phyloP scores from a whole-genome alignment of 1,140 invertebrate species.

The Hetaerina americana region DNA sequence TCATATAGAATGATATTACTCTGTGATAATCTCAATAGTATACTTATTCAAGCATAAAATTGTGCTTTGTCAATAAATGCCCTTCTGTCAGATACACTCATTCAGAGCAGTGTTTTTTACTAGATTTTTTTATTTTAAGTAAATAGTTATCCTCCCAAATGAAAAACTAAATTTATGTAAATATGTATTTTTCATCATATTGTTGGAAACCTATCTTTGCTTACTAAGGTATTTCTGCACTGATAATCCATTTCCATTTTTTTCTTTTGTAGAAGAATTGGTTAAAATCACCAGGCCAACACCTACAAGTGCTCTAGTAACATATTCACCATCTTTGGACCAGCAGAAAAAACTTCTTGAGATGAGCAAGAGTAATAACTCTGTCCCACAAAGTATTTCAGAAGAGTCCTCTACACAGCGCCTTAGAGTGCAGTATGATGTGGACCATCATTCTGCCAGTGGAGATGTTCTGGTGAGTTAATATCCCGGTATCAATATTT shows the following conservation, averaged over 20 bases:
- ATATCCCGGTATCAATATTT: too few relatives aligned
- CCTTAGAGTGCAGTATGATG: background rate
- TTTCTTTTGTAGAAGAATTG: background rate
- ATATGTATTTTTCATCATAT: too few relatives aligned
- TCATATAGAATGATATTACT: too few relatives aligned
- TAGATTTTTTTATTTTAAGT: too few relatives aligned
- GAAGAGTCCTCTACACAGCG: background rate
- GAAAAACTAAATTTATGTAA: too few relatives aligned
- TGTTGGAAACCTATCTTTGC: too few relatives aligned
- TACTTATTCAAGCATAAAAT: too few relatives aligned
- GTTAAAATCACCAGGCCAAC: background rate
- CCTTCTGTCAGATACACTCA: too few relatives aligned
- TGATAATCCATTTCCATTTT: background rate
- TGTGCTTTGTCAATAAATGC: too few relatives aligned
- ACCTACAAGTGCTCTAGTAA: background rate
- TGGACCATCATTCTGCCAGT: background rate
- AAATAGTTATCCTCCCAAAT: too few relatives aligned
- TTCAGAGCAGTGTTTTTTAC: too few relatives aligned
- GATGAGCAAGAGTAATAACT: background rate
- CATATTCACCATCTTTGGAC: background rate
- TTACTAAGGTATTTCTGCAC: background rate
- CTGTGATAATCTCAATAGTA: too few relatives aligned
- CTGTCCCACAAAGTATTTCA: background rate
- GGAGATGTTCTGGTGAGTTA: background rate
- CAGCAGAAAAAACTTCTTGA: background rate